A percentile compares a stretch with the other conserved stretches of the same genome.
phyloP scores from a whole-genome alignment of 2,113 vertebrate species.

The Oreocharis arfaki region DNA sequence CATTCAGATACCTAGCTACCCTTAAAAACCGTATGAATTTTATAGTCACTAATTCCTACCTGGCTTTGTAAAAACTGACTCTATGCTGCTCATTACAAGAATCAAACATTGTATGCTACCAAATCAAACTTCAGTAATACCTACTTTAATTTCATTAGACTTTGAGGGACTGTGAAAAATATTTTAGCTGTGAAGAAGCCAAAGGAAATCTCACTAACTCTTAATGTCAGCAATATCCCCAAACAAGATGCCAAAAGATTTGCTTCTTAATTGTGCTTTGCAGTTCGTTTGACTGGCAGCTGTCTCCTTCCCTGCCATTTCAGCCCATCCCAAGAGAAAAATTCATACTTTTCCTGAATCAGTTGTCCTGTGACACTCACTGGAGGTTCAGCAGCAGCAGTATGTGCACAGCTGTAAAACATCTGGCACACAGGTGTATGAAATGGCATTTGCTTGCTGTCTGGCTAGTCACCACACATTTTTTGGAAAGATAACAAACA shows the following conservation, averaged over 20 bases:
- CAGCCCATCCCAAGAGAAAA: not conserved
- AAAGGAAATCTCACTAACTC: not conserved
- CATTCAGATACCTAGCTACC: not conserved
- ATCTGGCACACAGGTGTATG: constrained; percentile 40
- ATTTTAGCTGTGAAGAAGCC: not conserved
- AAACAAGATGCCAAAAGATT: not conserved
- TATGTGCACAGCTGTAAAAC: constrained; percentile 5
- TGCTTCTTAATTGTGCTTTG: not conserved
- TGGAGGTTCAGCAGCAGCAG: not conserved
- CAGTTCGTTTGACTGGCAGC: not conserved
- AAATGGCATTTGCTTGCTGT: constrained; percentile 24
- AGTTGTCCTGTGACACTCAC: not conserved
- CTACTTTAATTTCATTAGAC: not conserved
- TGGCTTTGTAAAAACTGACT: not conserved
- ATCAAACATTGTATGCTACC: not conserved
- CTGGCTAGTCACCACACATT: constrained; percentile 2
- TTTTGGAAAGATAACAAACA: constrained; percentile 23
- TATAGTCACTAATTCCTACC: not conserved
- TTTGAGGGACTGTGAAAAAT: not conserved
- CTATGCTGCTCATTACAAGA: not conserved
- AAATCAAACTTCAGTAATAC: not conserved
- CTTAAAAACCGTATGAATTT: not conserved
- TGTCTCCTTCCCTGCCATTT: not conserved
- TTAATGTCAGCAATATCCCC: not conserved
- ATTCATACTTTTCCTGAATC: not conserved